Percentiles rank a stretch among this genome's conserved stretches.
Conservation (phyloP, 2,888 invertebrate genomes). For the Aspidapion aeneum region DNA sequence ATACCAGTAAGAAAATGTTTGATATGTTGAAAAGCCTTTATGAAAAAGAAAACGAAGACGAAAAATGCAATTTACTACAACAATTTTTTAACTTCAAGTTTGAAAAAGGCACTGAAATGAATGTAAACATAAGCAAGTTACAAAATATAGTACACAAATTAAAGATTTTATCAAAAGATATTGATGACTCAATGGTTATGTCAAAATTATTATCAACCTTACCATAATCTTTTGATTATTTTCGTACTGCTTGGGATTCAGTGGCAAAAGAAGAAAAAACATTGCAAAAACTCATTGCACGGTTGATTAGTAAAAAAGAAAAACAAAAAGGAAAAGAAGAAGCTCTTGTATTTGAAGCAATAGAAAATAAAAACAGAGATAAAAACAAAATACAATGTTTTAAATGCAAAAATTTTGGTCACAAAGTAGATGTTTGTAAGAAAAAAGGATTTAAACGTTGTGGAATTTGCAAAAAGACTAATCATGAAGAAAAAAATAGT, state of each 20-base stretch:
- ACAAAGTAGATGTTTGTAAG: too few relatives aligned
- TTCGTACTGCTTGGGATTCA: conserved; percentile 21
- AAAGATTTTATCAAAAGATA: neutral
- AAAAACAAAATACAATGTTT: conserved; percentile 3
- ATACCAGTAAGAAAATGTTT: neutral
- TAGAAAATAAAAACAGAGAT: too few relatives aligned
- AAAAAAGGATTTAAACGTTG: too few relatives aligned
- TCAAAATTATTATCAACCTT: too few relatives aligned
- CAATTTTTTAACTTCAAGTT: neutral
- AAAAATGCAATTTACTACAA: neutral
- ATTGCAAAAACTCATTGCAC: conserved; percentile 8
- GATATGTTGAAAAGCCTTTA: neutral
- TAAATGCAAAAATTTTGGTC: neutral
- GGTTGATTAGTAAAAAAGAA: conserved; percentile 11
- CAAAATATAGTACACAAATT: neutral
- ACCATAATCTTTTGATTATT: conserved; percentile 39
- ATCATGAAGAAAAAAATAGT: conserved; percentile 7
- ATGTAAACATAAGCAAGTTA: neutral
- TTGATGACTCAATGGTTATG: conserved; percentile 9
- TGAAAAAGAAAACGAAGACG: neutral
- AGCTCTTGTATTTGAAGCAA: neutral
- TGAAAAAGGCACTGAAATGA: neutral
- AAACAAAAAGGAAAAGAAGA: conserved; percentile 12
- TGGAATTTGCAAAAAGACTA: conserved; percentile 9
- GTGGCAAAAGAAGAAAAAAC: conserved; percentile 12